Evolutionary conservation across 2,113 vertebrate species (phyloP).

Genomic region (Cavia porcellus): DNA sequence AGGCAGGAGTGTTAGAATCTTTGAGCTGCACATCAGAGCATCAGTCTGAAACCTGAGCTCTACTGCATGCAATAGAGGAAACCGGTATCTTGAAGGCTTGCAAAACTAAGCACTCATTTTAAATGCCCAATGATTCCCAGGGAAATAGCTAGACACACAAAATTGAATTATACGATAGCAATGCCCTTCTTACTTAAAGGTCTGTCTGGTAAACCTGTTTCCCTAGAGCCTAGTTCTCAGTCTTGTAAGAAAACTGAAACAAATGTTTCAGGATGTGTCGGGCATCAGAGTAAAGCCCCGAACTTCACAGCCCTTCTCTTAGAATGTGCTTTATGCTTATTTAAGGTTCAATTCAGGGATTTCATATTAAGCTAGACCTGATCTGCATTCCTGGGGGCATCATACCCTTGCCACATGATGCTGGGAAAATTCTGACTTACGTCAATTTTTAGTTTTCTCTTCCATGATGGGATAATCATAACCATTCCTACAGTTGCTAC

Average conservation of each 20-base stretch:
- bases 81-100: neutral
- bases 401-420: neutral
- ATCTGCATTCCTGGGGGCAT: neutral
- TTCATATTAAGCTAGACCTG: neutral
- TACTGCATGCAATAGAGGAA: neutral
- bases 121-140: constrained; percentile 27
- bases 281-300: neutral
- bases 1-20: neutral
- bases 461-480: neutral
- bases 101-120: neutral
- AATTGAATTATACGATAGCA: neutral
- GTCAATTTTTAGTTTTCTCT: neutral
- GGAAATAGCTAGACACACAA: neutral
- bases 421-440: neutral
- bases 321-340: neutral
- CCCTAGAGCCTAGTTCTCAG: neutral
- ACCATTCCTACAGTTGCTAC: neutral
- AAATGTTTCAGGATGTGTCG: neutral
- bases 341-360: neutral
- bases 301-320: neutral
- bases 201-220: neutral
- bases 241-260: constrained; percentile 36
- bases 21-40: neutral
- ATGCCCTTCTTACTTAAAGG: constrained; percentile 22
- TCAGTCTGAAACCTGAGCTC: neutral